phyloP scores from a whole-genome alignment of 2,797 vertebrate species.

The Linurgus olivaceus region DNA sequence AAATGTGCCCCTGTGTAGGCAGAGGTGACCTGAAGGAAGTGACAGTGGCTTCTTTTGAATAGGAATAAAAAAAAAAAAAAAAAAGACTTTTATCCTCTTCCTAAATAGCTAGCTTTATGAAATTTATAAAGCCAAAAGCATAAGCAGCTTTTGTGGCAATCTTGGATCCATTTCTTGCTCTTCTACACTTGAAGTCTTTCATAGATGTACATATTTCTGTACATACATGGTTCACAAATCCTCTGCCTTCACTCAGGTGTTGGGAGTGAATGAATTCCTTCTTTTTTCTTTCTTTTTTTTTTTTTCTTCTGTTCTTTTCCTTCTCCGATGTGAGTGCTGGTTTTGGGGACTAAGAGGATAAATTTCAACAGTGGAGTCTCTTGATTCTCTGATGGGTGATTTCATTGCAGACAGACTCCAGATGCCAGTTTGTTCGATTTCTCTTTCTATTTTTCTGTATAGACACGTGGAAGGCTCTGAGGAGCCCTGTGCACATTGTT shows the following conservation, averaged over 20 bases:
- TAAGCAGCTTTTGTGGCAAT: background rate
- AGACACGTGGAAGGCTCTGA: background rate
- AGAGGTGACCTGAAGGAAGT: background rate
- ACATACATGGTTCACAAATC: background rate
- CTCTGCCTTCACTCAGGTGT: background rate
- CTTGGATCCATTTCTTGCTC: background rate
- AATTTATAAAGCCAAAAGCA: background rate
- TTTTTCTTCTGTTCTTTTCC: background rate
- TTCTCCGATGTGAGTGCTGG: background rate
- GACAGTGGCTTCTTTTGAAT: background rate
- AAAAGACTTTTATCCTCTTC: background rate
- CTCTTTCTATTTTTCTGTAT: background rate
- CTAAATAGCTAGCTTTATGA: background rate
- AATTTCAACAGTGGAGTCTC: background rate
- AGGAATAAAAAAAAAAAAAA: background rate
- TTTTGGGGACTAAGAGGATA: background rate
- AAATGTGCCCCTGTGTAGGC: background rate
- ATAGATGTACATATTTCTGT: background rate
- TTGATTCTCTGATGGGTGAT: background rate
- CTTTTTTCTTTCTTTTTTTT: background rate
- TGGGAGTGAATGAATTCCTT: background rate
- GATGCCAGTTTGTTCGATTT: background rate
- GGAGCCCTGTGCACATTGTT: background rate
- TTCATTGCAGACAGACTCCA: background rate
- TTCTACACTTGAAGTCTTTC: background rate